Base-by-base conservation (phyloP, 35 echinoderm and acorn worm species). In the Heliocidaris tuberculata region DNA sequence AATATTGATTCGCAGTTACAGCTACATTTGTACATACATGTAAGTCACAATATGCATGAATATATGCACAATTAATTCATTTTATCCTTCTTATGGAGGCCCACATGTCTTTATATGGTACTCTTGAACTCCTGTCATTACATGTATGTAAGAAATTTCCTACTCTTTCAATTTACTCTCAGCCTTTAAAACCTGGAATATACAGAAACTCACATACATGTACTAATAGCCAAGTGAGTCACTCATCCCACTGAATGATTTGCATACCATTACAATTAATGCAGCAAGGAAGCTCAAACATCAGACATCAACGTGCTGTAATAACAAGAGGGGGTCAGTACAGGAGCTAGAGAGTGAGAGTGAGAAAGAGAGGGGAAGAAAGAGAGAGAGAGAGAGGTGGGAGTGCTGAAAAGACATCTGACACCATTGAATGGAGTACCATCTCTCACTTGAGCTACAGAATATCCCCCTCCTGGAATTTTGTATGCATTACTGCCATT, bases 401-500 rank as follows among this genome's bases (percentile, higher is more conserved):
- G 65, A 78, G 65, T 78, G 65, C 19, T 27, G 1, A n/a, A 78
- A n/a, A 78, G 65, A 78, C 65, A 78, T 78, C 27, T 78, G 65
- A 78, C 27, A 78, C 65, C 65, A 78, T 27, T 78, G 65, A 78
- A 78, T 78, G 65, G 21, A 27, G 65, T 27, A 78, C 19, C 65
- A 78, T 78, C 65, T 78, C 65, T 78, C 65, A 78, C 65, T 78
- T 78, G 65, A 19, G 65, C 65, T 78, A 78, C 27, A 78, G 65
- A 78, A 78, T 78, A 78, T 27, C 65, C 21, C 65, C 65, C 65
- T 78, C 65, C 21, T 78, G 65, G 65, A 78, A 78, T 78, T 78
- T 78, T 78, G 65, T 78, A 78, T 78, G 65, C 65, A 78, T 78
- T 78, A 78, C 4, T 78, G 65, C 65, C 65, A 78, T 78, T n/a